Percentiles rank a stretch among this genome's conserved stretches.
Conservation (phyloP, 2,113 vertebrate genomes). For the Rhabdomys dilectus region DNA sequence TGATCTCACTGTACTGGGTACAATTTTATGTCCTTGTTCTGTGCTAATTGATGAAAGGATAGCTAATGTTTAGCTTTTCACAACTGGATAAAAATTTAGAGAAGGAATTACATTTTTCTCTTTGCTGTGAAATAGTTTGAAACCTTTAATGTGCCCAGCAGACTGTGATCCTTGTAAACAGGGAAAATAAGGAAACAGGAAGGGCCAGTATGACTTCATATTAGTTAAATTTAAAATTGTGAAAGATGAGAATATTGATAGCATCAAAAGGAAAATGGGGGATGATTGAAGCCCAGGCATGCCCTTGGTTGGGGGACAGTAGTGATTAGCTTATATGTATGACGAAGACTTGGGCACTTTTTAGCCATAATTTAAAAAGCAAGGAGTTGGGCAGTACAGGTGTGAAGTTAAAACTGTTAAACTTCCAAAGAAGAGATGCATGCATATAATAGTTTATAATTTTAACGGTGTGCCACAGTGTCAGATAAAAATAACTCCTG, state of each 20-base stretch:
- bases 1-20: background rate
- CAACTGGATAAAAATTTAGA: conserved; percentile 38
- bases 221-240: conserved; percentile 51
- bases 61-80: background rate
- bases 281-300: background rate
- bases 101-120: conserved; percentile 29
- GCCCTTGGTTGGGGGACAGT: background rate
- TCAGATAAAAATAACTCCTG: background rate
- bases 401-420: conserved; percentile 22
- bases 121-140: conserved; percentile 55
- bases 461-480: background rate
- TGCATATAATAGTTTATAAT: background rate
- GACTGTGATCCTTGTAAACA: background rate
- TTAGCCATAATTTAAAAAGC: background rate
- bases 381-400: background rate
- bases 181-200: background rate
- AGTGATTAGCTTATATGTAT: background rate
- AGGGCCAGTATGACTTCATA: background rate
- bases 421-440: background rate
- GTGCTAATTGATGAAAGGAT: conserved; percentile 29
- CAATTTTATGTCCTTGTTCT: conserved; percentile 56
- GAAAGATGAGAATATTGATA: conserved; percentile 22
- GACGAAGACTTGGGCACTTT: background rate
- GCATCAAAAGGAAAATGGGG: background rate
- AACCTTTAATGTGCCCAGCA: conserved; percentile 21